Evolutionary conservation across 1,140 invertebrate species (phyloP).

Genomic region (Nasonia vitripennis): DNA sequence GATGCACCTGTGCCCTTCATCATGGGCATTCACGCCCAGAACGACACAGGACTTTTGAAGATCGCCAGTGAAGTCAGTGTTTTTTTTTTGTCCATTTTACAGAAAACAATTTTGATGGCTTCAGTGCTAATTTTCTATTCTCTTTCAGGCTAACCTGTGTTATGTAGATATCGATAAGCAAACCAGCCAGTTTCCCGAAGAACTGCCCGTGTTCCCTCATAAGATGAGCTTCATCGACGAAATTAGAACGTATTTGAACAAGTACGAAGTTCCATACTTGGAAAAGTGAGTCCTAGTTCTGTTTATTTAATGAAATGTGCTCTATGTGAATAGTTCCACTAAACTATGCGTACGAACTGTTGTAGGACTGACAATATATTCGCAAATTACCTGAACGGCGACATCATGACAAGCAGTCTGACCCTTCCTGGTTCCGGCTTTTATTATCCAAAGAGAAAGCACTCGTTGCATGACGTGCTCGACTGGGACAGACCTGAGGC

Average conservation of each 20-base stretch:
- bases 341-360: conserved; percentile 53
- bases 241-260: conserved; percentile 87
- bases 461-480: conserved; percentile 84
- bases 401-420: conserved; percentile 77
- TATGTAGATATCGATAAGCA: conserved; percentile 97
- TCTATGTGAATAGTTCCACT: background rate
- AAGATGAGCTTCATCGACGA: conserved; percentile 90
- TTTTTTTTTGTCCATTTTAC: background rate
- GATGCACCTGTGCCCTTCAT: conserved; percentile 99
- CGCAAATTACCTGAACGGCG: conserved; percentile 72
- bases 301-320: conserved; percentile 33
- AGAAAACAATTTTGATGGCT: conserved; percentile 18
- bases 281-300: conserved; percentile 67
- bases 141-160: conserved; percentile 88
- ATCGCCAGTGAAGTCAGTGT: conserved; percentile 78
- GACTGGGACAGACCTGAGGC: conserved; percentile 81
- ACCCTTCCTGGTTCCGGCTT: conserved; percentile 75
- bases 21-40: conserved; percentile 89
- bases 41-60: conserved; percentile 77
- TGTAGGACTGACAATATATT: conserved; percentile 76
- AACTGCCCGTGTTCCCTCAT: conserved; percentile 94
- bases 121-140: conserved; percentile 18
- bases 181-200: conserved; percentile 94
- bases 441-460: conserved; percentile 79
- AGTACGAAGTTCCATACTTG: conserved; percentile 78